phyloP scores from a whole-genome alignment of 2,888 invertebrate species.

The Drosophila anomelani region DNA sequence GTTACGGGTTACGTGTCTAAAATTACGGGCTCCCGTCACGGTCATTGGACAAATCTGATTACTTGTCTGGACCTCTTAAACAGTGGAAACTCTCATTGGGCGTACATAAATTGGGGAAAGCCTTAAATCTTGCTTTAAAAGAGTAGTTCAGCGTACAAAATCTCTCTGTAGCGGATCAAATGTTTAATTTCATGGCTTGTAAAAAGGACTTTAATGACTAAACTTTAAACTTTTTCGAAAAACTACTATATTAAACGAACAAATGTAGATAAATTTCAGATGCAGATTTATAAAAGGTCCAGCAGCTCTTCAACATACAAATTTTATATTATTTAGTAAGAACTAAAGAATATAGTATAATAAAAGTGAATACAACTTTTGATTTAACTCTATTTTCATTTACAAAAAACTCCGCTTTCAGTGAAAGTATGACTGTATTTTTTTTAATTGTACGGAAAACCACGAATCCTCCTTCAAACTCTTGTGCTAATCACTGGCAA shows the following conservation, averaged over 20 bases:
- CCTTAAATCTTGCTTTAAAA: neutral
- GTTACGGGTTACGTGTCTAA: constrained; percentile 18
- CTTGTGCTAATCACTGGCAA: constrained; percentile 33
- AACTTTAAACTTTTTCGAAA: no score
- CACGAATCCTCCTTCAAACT: constrained; percentile 55
- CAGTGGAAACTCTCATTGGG: constrained; percentile 6
- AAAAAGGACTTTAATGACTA: no score
- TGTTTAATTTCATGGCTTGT: no score
- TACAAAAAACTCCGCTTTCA: neutral
- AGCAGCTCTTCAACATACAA: no score
- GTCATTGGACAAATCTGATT: constrained; percentile 35
- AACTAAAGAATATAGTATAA: no score
- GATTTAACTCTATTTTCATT: no score
- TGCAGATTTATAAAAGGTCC: no score
- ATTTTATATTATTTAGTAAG: no score
- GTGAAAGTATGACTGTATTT: neutral
- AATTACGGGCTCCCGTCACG: constrained; percentile 35
- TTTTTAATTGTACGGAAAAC: neutral
- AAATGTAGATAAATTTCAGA: no score
- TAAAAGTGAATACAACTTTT: no score
- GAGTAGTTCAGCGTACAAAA: neutral
- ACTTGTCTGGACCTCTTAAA: neutral
- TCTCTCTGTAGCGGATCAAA: neutral
- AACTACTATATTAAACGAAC: no score
- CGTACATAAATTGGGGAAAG: constrained; percentile 3